phyloP scores from a whole-genome alignment of 2,888 invertebrate species.

The Choristoneura rosaceana region DNA sequence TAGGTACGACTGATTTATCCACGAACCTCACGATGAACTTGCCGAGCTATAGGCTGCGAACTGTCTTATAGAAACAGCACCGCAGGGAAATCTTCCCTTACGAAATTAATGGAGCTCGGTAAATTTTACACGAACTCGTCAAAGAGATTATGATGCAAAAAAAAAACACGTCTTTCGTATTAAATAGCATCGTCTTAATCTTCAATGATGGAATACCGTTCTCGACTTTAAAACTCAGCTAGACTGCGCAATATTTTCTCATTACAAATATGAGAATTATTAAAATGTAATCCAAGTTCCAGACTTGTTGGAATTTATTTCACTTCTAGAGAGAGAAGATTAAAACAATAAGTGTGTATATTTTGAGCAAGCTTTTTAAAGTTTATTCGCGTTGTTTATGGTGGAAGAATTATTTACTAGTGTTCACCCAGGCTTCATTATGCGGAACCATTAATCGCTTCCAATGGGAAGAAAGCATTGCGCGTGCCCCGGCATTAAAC shows the following conservation, averaged over 20 bases:
- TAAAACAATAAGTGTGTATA: conserved; percentile 6
- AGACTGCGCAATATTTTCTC: conserved; percentile 5
- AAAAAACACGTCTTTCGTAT: neutral
- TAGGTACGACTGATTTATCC: conserved; percentile 39
- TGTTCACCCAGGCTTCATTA: conserved; percentile 44
- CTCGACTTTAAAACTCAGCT: neutral
- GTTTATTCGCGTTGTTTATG: conserved; percentile 21
- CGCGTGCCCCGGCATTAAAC: conserved; percentile 80
- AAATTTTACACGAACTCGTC: conserved; percentile 25
- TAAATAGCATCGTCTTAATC: conserved; percentile 6
- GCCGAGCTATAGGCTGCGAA: conserved; percentile 22
- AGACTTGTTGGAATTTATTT: neutral
- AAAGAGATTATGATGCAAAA: conserved; percentile 14
- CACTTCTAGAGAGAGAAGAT: neutral
- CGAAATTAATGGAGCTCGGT: conserved; percentile 30
- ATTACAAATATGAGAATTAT: conserved; percentile 20
- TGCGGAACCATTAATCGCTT: conserved; percentile 58
- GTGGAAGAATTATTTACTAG: conserved; percentile 22
- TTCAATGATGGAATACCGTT: neutral
- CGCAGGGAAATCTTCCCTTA: conserved; percentile 36
- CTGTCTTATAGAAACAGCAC: conserved; percentile 36
- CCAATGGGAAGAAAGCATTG: conserved; percentile 66
- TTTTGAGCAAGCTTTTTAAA: conserved; percentile 8
- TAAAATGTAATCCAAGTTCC: conserved; percentile 13
- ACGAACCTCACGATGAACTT: conserved; percentile 37